Base-by-base conservation (phyloP, 2,888 invertebrate genomes). In the Andrena dorsata region DNA sequence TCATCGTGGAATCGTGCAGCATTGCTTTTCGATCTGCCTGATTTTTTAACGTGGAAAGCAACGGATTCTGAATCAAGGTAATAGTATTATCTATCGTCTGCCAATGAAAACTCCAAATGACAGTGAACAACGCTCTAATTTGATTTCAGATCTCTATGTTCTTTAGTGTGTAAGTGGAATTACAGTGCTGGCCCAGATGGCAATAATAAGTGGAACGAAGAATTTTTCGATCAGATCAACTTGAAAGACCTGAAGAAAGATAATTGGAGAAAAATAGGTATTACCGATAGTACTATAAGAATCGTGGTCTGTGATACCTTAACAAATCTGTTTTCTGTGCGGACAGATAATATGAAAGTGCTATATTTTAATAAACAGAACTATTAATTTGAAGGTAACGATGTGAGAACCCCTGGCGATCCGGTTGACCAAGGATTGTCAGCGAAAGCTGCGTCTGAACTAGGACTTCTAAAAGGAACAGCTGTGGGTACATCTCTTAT, bases 161-260 rank as follows among this genome's bases (percentile, higher is more conserved):
- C 98, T 5, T 95, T 98, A 75, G 97, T 98, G 3, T 99, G 99
- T 93, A 99, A 99, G 94, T 99, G 99, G 98, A 97, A 97, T 86
- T 98, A 97, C 93, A 96, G 96, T 94, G 97, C 96, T 85, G 95
- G 95, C 83, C 94, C 94, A 76, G 95, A 95, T 81, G 95, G 94
- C 0, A 94, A 94, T 77, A 94, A 93, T 74, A 95, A 95, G 8
- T 99, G 99, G 98, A 96, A 96, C 91, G 91, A 94, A 56, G 95
- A 95, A 61, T 98, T 97, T 93, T 96, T 98, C 53, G 91, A 94
- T 26, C 92, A 95, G 90, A 96, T 98, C 79, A 97, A 97, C 1
- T 94, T 99, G 61, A 95, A 95, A 10, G 98, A 98, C 90, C 94
- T 99, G 73, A 94, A 95, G 20, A 93, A 94, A n/a, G 94, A 97